Conservation (phyloP, 2,888 invertebrate genomes). For the Gasteruption jaculator region DNA sequence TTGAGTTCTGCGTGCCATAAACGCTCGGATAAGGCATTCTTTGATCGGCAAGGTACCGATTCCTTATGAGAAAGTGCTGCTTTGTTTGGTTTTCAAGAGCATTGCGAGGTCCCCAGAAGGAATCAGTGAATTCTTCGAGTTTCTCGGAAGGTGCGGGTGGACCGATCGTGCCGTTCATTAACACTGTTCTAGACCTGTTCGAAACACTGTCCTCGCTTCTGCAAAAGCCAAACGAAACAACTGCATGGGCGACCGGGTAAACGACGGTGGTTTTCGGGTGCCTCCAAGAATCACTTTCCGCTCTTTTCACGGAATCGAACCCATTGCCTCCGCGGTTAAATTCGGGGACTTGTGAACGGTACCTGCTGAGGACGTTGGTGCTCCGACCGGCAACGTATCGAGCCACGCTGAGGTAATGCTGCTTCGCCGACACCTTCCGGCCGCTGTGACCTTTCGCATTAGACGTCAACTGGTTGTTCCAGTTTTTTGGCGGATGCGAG, state of each 20-base stretch:
- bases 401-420: slow-evolving; percentile 73
- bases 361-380: slow-evolving; percentile 47
- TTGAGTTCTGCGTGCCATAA: slow-evolving; percentile 40
- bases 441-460: slow-evolving; percentile 46
- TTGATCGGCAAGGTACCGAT: slow-evolving; percentile 58
- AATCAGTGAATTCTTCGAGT: slow-evolving; percentile 32
- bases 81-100: slow-evolving; percentile 49
- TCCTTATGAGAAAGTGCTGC: slow-evolving; percentile 57
- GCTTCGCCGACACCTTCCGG: slow-evolving; percentile 57
- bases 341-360: too few relatives aligned
- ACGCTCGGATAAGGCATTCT: slow-evolving; percentile 45
- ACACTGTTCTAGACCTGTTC: slow-evolving; percentile 30
- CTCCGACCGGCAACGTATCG: slow-evolving; percentile 72
- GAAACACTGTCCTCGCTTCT: slow-evolving; percentile 39
- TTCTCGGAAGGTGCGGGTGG: slow-evolving; percentile 31
- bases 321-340: too few relatives aligned
- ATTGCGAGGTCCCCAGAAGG: slow-evolving; percentile 38
- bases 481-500: slow-evolving; percentile 32
- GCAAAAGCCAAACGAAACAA: slow-evolving; percentile 20
- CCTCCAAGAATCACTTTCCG: too few relatives aligned
- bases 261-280: slow-evolving; percentile 6
- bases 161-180: slow-evolving; percentile 32
- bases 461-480: slow-evolving; percentile 35
- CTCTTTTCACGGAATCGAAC: too few relatives aligned
- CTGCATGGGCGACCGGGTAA: slow-evolving; percentile 13